Conservation (phyloP, 2,797 vertebrate species). For the Cichlasoma orientale region DNA sequence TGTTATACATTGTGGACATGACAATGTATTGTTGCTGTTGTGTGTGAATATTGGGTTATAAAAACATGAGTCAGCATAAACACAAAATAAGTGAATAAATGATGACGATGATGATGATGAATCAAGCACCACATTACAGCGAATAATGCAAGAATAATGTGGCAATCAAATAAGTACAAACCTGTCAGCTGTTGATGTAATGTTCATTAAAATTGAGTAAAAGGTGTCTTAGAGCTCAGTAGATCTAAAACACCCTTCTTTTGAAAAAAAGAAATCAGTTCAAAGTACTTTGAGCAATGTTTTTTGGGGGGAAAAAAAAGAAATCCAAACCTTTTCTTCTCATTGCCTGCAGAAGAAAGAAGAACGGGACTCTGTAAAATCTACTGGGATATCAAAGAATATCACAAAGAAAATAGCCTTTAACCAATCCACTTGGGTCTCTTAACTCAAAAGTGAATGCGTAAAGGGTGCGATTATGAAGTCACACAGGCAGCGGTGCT, state of each 20-base stretch:
- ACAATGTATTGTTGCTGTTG: background rate
- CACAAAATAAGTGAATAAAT: background rate
- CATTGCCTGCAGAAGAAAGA: conserved; percentile 30
- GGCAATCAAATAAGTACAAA: background rate
- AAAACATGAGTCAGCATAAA: background rate
- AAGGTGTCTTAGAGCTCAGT: background rate
- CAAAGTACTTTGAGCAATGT: background rate
- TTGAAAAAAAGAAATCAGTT: background rate
- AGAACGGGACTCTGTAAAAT: conserved; percentile 32
- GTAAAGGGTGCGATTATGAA: conserved; percentile 35
- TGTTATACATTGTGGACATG: background rate
- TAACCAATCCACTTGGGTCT: conserved; percentile 28
- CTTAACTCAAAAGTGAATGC: conserved; percentile 34
- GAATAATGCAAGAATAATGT: background rate
- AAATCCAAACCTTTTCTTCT: conserved; percentile 16
- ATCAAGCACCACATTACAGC: background rate
- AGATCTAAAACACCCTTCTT: background rate
- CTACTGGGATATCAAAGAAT: conserved; percentile 33
- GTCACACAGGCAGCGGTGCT: conserved; percentile 15
- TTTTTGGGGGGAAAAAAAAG: background rate
- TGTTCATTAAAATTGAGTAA: background rate
- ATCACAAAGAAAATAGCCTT: conserved; percentile 48
- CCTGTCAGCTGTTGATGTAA: background rate
- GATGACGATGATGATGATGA: background rate
- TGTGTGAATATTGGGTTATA: background rate